Evolutionary conservation across 2,888 invertebrate species (phyloP).

Genomic region (Calameuta idolon): DNA sequence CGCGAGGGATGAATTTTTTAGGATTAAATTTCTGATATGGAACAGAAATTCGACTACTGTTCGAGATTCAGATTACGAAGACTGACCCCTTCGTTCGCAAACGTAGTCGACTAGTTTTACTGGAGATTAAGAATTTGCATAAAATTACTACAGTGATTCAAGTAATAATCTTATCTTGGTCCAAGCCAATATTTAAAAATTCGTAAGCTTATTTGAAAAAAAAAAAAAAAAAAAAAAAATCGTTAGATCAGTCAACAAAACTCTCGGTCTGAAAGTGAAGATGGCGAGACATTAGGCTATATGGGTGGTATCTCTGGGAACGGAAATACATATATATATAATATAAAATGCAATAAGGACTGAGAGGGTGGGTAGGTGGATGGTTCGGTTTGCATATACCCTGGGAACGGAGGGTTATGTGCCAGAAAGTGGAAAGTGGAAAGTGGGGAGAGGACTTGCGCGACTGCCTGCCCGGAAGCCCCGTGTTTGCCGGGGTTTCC

Average conservation of each 20-base stretch:
- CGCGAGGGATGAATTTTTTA: background rate
- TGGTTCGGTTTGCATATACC: constrained; percentile 17
- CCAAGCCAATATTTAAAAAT: background rate
- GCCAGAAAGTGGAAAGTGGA: constrained; percentile 19
- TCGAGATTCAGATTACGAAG: background rate
- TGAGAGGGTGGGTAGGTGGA: constrained; percentile 37
- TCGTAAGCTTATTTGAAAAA: background rate
- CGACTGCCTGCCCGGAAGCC: constrained; percentile 50
- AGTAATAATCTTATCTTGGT: background rate
- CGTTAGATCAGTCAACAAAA: background rate
- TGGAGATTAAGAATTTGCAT: background rate
- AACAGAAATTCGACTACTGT: background rate
- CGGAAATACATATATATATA: constrained; percentile 47
- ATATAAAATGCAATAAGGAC: constrained; percentile 64
- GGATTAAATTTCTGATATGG: background rate
- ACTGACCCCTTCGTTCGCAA: background rate
- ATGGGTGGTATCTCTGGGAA: background rate
- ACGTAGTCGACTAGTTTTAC: background rate
- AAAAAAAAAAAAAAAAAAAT: background rate
- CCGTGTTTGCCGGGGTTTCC: constrained; percentile 55
- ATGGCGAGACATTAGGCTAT: background rate
- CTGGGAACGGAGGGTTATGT: constrained; percentile 11
- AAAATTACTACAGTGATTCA: background rate
- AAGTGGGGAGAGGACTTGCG: constrained; percentile 38
- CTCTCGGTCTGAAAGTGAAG: background rate